Percentiles rank a stretch among this genome's conserved stretches.
Evolutionary conservation across 2,888 invertebrate species (phyloP).

Genomic region (Myopa testacea): DNA sequence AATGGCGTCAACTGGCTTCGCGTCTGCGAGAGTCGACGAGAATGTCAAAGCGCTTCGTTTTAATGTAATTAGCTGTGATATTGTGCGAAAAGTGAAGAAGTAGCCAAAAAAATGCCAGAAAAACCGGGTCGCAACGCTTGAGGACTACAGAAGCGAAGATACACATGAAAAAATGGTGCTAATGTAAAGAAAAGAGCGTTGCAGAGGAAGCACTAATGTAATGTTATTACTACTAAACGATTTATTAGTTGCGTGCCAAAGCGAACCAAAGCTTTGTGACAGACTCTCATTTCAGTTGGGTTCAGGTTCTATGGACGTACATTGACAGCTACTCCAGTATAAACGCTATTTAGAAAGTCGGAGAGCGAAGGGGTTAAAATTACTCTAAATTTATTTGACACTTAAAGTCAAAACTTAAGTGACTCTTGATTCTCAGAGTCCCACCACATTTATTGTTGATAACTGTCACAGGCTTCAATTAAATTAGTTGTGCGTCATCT

Average conservation of each 20-base stretch:
- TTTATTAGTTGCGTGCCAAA: not conserved
- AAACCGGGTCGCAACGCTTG: not conserved
- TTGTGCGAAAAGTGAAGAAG: not conserved
- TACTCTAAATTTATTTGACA: no score
- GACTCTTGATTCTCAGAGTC: no score
- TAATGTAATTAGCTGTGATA: conserved; percentile 35
- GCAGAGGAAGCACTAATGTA: not conserved
- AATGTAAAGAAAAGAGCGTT: not conserved
- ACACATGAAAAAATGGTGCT: not conserved
- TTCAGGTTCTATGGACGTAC: not conserved
- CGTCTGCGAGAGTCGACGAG: not conserved
- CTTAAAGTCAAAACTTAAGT: no score
- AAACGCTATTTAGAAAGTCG: no score
- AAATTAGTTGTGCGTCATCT: no score
- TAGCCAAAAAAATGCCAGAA: not conserved
- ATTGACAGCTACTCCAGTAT: no score
- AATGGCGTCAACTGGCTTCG: conserved; percentile 15
- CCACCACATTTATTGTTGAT: no score
- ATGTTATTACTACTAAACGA: not conserved
- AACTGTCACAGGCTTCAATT: no score
- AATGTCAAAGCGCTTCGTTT: conserved; percentile 37
- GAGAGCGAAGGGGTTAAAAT: no score
- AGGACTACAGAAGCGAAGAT: no score
- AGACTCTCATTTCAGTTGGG: not conserved
- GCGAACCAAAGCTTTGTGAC: not conserved